phyloP scores from a whole-genome alignment of 35 echinoderm and acorn worm genomes.

The Ophioderma brevispina region DNA sequence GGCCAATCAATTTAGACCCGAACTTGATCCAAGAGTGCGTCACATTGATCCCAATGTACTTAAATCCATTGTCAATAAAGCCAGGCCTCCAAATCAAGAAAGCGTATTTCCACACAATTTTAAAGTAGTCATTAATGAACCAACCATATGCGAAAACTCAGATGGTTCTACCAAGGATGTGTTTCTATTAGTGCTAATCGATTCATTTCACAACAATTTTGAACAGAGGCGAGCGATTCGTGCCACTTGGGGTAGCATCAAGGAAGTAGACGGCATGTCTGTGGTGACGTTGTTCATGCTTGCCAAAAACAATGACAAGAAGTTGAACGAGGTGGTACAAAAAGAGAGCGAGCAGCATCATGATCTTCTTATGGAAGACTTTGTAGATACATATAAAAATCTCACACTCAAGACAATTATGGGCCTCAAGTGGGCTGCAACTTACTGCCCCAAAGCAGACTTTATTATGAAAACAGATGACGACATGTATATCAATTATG shows the following conservation, averaged over 20 bases:
- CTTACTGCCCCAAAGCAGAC: constrained; percentile 77
- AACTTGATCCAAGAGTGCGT: not conserved
- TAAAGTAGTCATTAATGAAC: constrained; percentile 59
- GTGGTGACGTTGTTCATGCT: constrained; percentile 87
- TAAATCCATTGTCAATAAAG: not conserved
- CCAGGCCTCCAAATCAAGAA: not conserved
- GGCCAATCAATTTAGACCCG: not conserved
- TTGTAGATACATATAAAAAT: constrained; percentile 95
- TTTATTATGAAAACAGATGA: constrained; percentile 94
- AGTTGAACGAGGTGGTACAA: constrained; percentile 63
- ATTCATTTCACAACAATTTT: constrained; percentile 90
- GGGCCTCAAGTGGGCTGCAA: constrained; percentile 87
- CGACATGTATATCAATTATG: constrained; percentile 88
- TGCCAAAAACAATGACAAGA: constrained; percentile 67
- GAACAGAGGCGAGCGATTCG: constrained; percentile 90
- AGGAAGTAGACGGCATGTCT: constrained; percentile 56
- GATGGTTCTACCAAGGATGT: constrained; percentile 30
- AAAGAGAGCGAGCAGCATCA: constrained; percentile 79
- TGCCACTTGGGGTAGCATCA: constrained; percentile 81
- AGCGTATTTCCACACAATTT: constrained; percentile 60
- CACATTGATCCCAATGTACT: not conserved
- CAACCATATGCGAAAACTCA: constrained; percentile 46
- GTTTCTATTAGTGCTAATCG: constrained; percentile 55
- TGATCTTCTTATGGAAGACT: constrained; percentile 92
- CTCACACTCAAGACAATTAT: constrained; percentile 90